A percentile compares a stretch with the other conserved stretches of the same genome.
These are phyloP conservation scores for Setophaga petechia DNA, from an alignment of 2,113 vertebrate species.

Conservation along the genomic window DNA sequence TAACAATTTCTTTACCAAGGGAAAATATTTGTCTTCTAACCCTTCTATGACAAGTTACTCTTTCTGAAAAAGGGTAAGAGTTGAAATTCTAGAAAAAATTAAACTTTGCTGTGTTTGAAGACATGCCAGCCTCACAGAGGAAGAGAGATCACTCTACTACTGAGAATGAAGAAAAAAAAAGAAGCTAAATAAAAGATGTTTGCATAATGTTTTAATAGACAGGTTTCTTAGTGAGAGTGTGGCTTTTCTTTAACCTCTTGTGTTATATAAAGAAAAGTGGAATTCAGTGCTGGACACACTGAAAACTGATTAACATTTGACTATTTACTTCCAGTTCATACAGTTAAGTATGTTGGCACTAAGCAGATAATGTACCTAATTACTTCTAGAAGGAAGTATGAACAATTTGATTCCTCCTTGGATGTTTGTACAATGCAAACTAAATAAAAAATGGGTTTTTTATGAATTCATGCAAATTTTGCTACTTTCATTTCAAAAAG, in stretches of 20 bases:
- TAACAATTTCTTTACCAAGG: not conserved
- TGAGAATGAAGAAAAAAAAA: not conserved
- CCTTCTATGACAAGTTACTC: not conserved
- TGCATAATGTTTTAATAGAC: not conserved
- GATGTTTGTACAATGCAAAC: not conserved
- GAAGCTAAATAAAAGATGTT: not conserved
- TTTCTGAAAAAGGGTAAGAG: not conserved
- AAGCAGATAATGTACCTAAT: not conserved
- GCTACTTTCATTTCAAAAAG: not conserved
- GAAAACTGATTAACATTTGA: slow-evolving; percentile 19
- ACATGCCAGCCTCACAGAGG: not conserved
- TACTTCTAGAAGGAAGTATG: not conserved
- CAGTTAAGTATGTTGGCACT: not conserved
- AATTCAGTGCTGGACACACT: not conserved
- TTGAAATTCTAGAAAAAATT: not conserved
- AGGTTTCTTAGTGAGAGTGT: not conserved
- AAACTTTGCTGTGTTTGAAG: not conserved
- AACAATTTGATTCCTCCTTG: not conserved
- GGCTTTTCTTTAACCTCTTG: not conserved
- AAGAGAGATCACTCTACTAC: not conserved
- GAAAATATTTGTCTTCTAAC: not conserved
- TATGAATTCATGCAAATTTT: not conserved
- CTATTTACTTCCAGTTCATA: slow-evolving; percentile 6
- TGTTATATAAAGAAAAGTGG: not conserved
- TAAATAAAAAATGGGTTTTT: not conserved